Evolutionary conservation across 2,888 invertebrate genomes (phyloP), one percentile per base, ranked within the genome.

Genomic region (Tenodera sinensis): DNA sequence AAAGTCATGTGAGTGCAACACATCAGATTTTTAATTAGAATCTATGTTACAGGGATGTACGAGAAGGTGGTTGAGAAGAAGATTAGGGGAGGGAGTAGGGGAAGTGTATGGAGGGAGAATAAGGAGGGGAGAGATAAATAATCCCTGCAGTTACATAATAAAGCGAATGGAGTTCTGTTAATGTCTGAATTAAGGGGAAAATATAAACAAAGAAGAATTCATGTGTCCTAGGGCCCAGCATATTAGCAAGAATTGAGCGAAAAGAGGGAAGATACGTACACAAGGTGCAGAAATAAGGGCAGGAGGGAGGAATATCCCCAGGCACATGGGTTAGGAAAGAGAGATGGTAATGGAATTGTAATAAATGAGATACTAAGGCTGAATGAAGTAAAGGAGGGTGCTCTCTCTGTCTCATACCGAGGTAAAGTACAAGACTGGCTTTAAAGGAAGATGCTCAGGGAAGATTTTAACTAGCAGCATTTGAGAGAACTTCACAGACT

Each of bases 271-370:
- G 27, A 28, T 28, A 28, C 28, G 82, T 30, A 28, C 28, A 87
- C 30, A 83, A 82, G 28, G 14, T 34, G 27, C 27, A 34, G 82
- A 42, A 87, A 82, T 87, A 87, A 87, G 83, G 83, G 87, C 54
- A 71, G 20, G 6, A 71, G 30, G 20, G 6, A 71, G 30, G 27
- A 82, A 83, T 87, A 83, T 27, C 82, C 81, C 34, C 42, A 25
- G 27, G 85, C 27, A 47, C 12, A 84, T 15, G 12, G n/a, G 28
- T 14, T 30, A 34, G 20, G 20, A 25, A 71, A 71, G 42, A 81
- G 82, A 28, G 87, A 83, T 83, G 87, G 34, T 42, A 87, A 87
- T 87, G 81, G 28, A 81, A 81, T 81, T 34, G 83, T 87, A 87
- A 87, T 87, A 83, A 86, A 87, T 87, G 87, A 87, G 83, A 82